Evolutionary conservation across 2,113 vertebrate species (phyloP).

Genomic region (Pterocles burchelli): DNA sequence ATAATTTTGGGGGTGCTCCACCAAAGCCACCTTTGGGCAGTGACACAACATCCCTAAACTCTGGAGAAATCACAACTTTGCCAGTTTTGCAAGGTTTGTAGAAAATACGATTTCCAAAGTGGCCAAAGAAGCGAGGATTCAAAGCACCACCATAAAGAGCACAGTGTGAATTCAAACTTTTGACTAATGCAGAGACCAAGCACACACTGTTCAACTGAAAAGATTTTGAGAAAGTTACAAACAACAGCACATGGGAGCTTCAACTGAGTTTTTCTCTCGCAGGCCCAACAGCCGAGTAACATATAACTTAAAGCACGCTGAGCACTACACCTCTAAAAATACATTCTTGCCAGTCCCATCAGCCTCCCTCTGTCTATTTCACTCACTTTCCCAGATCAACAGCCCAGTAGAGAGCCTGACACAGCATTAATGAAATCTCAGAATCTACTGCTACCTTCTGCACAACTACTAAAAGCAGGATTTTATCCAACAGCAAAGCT

Average conservation of each 20-base stretch:
- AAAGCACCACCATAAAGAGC: neutral
- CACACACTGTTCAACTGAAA: neutral
- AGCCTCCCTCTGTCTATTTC: neutral
- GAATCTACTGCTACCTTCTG: neutral
- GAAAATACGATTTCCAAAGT: neutral
- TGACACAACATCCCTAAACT: neutral
- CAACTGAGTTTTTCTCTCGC: rapidly evolving
- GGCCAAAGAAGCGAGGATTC: neutral
- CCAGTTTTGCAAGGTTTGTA: neutral
- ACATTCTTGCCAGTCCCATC: neutral
- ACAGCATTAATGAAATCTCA: neutral
- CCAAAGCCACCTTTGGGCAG: neutral
- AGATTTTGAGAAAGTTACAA: neutral
- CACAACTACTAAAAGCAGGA: neutral
- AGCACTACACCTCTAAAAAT: neutral
- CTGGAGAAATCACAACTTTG: neutral
- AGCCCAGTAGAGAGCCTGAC: neutral
- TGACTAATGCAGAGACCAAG: neutral
- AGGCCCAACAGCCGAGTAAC: neutral
- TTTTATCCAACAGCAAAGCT: neutral
- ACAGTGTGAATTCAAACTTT: neutral
- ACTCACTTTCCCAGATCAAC: neutral
- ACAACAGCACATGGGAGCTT: neutral
- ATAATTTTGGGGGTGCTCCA: neutral
- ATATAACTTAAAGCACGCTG: neutral